A percentile compares a stretch with the other conserved stretches of the same genome.
phyloP scores from a whole-genome alignment of 2,797 vertebrate genomes.

The Sphenopsis melanotis region DNA sequence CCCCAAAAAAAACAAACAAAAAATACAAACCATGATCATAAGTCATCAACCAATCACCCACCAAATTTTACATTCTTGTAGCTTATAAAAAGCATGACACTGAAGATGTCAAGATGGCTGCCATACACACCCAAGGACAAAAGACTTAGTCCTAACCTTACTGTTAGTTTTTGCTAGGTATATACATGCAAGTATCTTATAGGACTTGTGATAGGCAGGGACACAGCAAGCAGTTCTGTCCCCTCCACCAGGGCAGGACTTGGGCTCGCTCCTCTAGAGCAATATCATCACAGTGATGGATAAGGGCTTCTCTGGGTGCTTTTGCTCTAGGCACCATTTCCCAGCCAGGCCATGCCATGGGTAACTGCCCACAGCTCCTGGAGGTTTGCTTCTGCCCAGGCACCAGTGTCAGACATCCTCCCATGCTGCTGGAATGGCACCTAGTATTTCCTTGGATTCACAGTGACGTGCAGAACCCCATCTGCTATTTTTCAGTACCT shows the following conservation, averaged over 20 bases:
- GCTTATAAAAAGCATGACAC: too few species aligned
- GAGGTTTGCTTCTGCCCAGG: not conserved
- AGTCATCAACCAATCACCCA: too few species aligned
- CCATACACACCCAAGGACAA: too few species aligned
- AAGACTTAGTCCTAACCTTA: too few species aligned
- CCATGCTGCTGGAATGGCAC: not conserved
- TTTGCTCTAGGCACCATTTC: rapidly evolving
- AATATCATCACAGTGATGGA: not conserved
- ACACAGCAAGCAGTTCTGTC: not conserved
- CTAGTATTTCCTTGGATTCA: not conserved
- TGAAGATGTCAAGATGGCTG: too few species aligned
- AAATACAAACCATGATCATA: too few species aligned
- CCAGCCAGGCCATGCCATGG: not conserved
- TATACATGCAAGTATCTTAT: too few species aligned
- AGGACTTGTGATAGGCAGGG: not conserved
- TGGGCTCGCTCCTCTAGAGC: rapidly evolving
- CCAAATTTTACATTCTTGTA: too few species aligned
- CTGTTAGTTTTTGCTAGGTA: too few species aligned
- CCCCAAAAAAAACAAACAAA: too few species aligned
- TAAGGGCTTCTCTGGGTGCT: not conserved
- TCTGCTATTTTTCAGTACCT: not conserved
- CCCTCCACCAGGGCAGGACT: not conserved
- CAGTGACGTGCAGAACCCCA: not conserved
- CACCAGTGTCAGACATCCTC: not conserved
- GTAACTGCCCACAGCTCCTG: rapidly evolving